Evolutionary conservation across 2,888 invertebrate species (phyloP).

Genomic region (Luperina nickerlii): DNA sequence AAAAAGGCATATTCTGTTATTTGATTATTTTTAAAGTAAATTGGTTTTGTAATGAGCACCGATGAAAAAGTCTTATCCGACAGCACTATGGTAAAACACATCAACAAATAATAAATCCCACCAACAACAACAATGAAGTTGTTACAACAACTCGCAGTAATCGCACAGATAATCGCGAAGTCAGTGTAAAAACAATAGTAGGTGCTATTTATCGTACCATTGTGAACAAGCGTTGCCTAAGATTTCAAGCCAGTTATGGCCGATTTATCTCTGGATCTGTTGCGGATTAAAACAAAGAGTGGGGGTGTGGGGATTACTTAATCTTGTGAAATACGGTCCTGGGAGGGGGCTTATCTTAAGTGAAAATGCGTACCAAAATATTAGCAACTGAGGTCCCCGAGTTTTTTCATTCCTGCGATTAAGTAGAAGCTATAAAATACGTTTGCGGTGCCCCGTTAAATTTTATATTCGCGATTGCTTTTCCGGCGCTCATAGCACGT

Average conservation of each 20-base stretch:
- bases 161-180: constrained; percentile 23
- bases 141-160: constrained; percentile 13
- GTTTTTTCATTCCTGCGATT: constrained; percentile 68
- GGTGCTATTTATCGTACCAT: constrained; percentile 57
- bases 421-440: constrained; percentile 65
- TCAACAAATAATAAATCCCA: background rate
- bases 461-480: constrained; percentile 54
- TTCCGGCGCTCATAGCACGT: constrained; percentile 38
- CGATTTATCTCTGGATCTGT: constrained; percentile 77
- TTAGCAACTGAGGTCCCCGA: constrained; percentile 67
- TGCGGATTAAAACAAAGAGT: constrained; percentile 78
- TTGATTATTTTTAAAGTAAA: background rate
- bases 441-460: constrained; percentile 62
- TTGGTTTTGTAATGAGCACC: background rate
- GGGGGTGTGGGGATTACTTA: constrained; percentile 74
- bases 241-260: constrained; percentile 68
- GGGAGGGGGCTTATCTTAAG: constrained; percentile 77
- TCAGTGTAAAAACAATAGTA: constrained; percentile 42
- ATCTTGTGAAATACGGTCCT: constrained; percentile 80
- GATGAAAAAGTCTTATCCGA: background rate
- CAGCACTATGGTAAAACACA: background rate
- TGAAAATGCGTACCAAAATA: constrained; percentile 78
- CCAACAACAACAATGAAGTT: constrained; percentile 19
- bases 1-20: background rate
- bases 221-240: constrained; percentile 60